Evolutionary conservation across 2,797 vertebrate species (phyloP).

Genomic region (Sebastes oblongus): DNA sequence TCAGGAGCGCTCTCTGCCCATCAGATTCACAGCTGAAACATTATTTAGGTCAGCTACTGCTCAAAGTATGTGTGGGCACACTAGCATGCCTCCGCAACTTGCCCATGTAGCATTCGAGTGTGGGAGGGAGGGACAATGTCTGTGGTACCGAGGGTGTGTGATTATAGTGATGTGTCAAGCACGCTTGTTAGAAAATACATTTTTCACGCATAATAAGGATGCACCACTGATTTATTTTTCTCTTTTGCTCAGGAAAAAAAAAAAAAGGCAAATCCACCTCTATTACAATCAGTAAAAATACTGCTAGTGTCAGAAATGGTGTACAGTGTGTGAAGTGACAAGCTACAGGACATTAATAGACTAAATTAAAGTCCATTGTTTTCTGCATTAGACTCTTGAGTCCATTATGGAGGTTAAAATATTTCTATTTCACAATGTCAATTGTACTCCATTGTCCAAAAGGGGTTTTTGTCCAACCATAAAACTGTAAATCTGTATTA

Average conservation of each 20-base stretch:
- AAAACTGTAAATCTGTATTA: not conserved
- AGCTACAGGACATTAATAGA: not conserved
- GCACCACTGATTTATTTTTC: too few relatives aligned
- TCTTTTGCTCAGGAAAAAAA: not conserved
- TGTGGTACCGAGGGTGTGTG: slow-evolving; percentile 36
- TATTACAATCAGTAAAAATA: not conserved
- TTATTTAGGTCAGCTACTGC: slow-evolving; percentile 66
- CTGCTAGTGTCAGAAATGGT: not conserved
- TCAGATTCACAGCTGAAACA: slow-evolving; percentile 43
- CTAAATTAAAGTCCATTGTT: not conserved
- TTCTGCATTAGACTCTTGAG: not conserved
- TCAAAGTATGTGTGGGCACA: slow-evolving; percentile 60
- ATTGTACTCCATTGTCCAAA: too few relatives aligned
- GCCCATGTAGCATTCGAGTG: slow-evolving; percentile 50
- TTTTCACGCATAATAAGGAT: not conserved
- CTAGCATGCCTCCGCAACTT: slow-evolving; percentile 49
- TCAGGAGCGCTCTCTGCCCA: slow-evolving; percentile 15
- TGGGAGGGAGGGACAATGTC: slow-evolving; percentile 58
- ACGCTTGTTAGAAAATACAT: not conserved
- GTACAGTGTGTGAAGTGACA: not conserved
- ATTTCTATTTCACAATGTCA: not conserved
- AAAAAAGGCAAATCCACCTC: not conserved
- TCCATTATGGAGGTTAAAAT: not conserved
- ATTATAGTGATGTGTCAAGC: slow-evolving; percentile 24
- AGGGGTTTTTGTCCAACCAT: too few relatives aligned